A percentile compares a stretch with the other conserved stretches of the same genome.
phyloP scores from a whole-genome alignment of 2,888 invertebrate genomes.

The Acronicta alni region DNA sequence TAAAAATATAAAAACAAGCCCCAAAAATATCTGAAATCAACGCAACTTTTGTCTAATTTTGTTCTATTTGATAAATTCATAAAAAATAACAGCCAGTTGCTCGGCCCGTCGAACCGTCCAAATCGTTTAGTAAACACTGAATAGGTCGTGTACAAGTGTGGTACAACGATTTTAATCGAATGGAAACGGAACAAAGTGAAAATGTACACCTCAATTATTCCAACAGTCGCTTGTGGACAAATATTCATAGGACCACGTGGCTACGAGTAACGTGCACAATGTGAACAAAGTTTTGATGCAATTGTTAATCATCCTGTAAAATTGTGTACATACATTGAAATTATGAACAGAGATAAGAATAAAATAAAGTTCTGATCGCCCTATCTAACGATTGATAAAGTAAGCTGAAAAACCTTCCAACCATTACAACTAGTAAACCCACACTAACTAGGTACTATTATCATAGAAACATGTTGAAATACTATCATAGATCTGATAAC shows the following conservation, averaged over 20 bases:
- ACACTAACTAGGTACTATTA: too few relatives aligned
- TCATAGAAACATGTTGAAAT: too few relatives aligned
- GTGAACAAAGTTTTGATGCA: slow-evolving; percentile 56
- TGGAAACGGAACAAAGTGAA: slow-evolving; percentile 89
- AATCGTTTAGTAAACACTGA: slow-evolving; percentile 89
- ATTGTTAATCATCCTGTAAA: slow-evolving; percentile 59
- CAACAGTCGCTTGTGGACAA: slow-evolving; percentile 83
- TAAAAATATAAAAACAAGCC: not conserved
- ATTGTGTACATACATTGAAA: slow-evolving; percentile 29
- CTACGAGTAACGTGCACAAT: slow-evolving; percentile 68
- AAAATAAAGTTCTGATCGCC: too few relatives aligned
- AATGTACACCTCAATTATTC: slow-evolving; percentile 90
- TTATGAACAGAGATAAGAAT: not conserved
- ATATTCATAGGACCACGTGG: slow-evolving; percentile 80
- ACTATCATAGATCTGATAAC: too few relatives aligned
- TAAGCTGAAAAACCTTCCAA: too few relatives aligned
- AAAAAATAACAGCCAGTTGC: slow-evolving; percentile 77
- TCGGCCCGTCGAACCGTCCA: slow-evolving; percentile 84
- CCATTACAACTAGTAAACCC: too few relatives aligned
- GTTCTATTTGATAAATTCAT: slow-evolving; percentile 51
- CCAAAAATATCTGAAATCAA: not conserved
- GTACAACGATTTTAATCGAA: slow-evolving; percentile 89
- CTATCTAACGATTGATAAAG: too few relatives aligned
- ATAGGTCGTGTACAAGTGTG: slow-evolving; percentile 86
- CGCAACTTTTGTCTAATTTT: slow-evolving; percentile 13